phyloP scores from a whole-genome alignment of 2,113 vertebrate genomes.

The Bothrops jararaca region DNA sequence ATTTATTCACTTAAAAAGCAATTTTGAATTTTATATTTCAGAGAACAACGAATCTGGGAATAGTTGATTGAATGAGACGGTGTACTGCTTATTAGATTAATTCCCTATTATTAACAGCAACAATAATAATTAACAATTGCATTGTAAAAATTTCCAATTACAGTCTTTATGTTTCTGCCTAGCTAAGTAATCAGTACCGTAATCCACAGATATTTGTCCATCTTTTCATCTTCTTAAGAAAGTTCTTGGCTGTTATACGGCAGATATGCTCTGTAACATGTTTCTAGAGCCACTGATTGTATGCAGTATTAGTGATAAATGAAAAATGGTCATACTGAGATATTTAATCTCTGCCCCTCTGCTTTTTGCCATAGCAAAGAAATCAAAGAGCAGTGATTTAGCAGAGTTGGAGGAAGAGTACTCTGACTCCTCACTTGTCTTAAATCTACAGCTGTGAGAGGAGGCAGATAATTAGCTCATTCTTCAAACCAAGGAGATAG shows the following conservation, averaged over 20 bases:
- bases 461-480: slow-evolving; percentile 40
- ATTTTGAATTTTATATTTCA: background rate
- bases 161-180: background rate
- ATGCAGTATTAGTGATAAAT: background rate
- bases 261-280: background rate
- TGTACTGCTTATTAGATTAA: background rate
- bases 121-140: background rate
- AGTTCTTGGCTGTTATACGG: background rate
- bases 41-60: background rate
- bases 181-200: background rate
- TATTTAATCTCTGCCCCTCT: background rate
- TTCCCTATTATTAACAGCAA: background rate
- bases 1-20: background rate
- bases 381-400: background rate
- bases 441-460: slow-evolving; percentile 18
- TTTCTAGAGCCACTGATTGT: background rate
- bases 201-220: background rate
- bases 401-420: background rate
- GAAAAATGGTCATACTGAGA: background rate
- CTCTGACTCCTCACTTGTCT: slow-evolving; percentile 34
- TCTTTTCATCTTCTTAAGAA: background rate
- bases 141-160: background rate
- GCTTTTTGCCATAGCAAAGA: background rate
- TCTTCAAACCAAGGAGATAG: slow-evolving; percentile 37
- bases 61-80: background rate